These are phyloP conservation scores for Etheostoma nigrum DNA, from an alignment of 2,797 vertebrate genomes.

Conservation along the genomic window DNA sequence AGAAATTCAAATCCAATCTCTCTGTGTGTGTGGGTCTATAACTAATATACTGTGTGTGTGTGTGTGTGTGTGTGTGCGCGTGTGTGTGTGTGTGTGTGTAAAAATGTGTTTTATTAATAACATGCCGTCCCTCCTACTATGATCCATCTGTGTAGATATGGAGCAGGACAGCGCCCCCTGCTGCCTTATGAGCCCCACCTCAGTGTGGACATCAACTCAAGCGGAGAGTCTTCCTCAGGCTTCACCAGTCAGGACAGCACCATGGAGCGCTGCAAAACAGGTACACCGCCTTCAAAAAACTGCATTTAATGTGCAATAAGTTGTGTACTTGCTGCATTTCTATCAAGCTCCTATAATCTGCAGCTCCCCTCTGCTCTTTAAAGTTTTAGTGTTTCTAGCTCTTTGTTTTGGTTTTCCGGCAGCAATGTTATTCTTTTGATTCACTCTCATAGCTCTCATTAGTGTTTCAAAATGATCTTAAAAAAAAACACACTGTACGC, in stretches of 20 bases:
- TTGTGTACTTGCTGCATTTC: background rate
- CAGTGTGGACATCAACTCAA: conserved; percentile 85
- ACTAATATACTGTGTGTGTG: no score
- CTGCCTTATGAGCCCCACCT: conserved; percentile 87
- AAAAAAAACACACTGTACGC: no score
- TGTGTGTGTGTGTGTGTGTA: no score
- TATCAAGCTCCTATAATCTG: background rate
- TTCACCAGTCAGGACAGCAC: conserved; percentile 93
- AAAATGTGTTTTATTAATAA: conserved; percentile 15
- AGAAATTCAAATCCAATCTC: background rate
- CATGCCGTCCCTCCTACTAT: background rate
- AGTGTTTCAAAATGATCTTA: background rate
- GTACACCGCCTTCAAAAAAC: conserved; percentile 71
- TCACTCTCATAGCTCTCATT: background rate
- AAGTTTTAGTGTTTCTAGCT: background rate
- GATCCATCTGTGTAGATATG: conserved; percentile 78
- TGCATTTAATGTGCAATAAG: background rate
- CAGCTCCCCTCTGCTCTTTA: no score
- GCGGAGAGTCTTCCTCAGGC: conserved; percentile 90
- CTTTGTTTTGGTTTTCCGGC: background rate
- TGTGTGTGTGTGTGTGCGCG: no score
- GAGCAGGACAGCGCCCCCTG: conserved; percentile 82
- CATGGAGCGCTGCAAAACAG: conserved; percentile 91
- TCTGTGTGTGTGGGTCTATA: no score
- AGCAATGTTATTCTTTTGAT: background rate